These are phyloP conservation scores for Chrysochloris asiatica DNA, from an alignment of 2,113 vertebrate genomes.

Conservation along the genomic window DNA sequence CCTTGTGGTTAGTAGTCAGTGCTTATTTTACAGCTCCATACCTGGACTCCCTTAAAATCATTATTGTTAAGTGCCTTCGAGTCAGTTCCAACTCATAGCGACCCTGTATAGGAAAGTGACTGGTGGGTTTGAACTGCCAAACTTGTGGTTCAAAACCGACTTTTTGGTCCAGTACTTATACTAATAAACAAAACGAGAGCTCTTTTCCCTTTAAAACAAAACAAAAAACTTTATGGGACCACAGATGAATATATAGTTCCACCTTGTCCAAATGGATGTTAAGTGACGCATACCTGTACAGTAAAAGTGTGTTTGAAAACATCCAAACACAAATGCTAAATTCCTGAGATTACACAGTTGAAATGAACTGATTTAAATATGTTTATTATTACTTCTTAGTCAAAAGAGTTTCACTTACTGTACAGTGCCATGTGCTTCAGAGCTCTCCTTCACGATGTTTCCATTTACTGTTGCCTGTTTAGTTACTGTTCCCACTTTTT, in stretches of 20 bases:
- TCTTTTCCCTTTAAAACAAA: neutral
- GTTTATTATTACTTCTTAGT: neutral
- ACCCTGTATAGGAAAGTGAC: too few species aligned
- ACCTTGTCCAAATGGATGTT: neutral
- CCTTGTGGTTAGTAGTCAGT: too few species aligned
- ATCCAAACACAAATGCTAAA: neutral
- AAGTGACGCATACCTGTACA: neutral
- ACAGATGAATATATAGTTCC: neutral
- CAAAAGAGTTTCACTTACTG: conserved; percentile 88
- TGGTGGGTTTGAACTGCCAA: too few species aligned
- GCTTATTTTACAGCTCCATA: too few species aligned
- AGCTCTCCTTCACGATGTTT: conserved; percentile 88
- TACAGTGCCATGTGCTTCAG: conserved; percentile 92
- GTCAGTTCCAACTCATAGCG: too few species aligned
- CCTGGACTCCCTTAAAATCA: too few species aligned
- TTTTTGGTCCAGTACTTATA: too few species aligned
- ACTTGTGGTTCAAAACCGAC: too few species aligned
- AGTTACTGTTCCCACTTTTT: conserved; percentile 89
- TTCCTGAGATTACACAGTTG: neutral
- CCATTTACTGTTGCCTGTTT: conserved; percentile 92
- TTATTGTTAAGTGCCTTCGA: too few species aligned
- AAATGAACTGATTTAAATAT: neutral
- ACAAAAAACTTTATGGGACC: neutral
- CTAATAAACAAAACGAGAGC: too few species aligned
- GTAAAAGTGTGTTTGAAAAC: conserved; percentile 26